Conservation (phyloP, 2,888 invertebrate species). For the Macrophya alboannulata region DNA sequence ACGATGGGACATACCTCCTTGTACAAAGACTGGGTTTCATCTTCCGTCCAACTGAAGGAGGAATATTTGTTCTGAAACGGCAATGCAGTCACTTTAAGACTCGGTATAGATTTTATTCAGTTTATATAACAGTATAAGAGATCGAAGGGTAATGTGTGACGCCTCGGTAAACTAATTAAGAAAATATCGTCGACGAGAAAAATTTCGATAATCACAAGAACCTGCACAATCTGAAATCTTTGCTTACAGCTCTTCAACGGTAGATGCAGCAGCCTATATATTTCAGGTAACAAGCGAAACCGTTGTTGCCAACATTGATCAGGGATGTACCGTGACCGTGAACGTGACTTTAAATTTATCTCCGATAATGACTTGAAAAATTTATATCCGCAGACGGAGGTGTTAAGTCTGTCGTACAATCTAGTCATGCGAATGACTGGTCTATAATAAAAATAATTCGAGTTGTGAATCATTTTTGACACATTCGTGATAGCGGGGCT, state of each 20-base stretch:
- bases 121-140: neutral
- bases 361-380: neutral
- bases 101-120: slow-evolving; percentile 8
- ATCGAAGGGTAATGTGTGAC: neutral
- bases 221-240: neutral
- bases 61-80: slow-evolving; percentile 92
- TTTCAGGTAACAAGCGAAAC: neutral
- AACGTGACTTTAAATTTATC: slow-evolving; percentile 18
- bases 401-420: neutral
- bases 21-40: slow-evolving; percentile 86
- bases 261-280: neutral
- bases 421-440: neutral
- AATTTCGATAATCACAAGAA: neutral
- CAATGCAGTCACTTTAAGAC: slow-evolving; percentile 61
- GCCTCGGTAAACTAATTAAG: neutral
- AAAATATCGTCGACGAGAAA: neutral
- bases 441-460: neutral
- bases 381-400: neutral
- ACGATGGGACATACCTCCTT: slow-evolving; percentile 83
- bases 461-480: neutral
- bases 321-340: neutral
- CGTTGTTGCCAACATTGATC: neutral
- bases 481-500: neutral
- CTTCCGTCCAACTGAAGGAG: slow-evolving; percentile 95
- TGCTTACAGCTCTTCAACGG: neutral